Conservation (phyloP, 2,113 vertebrate species). For the Rostratula benghalensis region DNA sequence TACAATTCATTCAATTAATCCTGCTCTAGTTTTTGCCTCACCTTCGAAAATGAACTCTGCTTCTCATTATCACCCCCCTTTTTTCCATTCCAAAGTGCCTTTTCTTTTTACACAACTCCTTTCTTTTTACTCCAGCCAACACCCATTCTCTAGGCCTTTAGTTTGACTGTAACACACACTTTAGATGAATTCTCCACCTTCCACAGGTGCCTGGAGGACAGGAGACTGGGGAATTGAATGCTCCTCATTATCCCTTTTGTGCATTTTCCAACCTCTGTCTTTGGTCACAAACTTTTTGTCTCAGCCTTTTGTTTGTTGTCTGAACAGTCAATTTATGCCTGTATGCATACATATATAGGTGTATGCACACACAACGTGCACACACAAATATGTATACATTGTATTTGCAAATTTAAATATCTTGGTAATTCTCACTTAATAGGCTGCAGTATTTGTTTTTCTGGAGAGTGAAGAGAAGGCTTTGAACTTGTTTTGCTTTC, state of each 20-base stretch:
- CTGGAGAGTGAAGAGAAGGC: not conserved
- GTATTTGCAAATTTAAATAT: not conserved
- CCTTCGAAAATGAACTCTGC: not conserved
- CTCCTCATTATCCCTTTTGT: not conserved
- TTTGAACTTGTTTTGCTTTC: conserved; percentile 57
- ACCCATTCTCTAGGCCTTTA: not conserved
- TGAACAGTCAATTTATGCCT: not conserved
- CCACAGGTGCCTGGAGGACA: not conserved
- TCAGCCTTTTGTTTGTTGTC: not conserved
- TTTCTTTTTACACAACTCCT: not conserved
- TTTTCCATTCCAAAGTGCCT: not conserved
- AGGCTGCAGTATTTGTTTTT: conserved; percentile 15
- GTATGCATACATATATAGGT: not conserved
- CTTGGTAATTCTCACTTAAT: not conserved
- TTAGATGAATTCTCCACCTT: not conserved
- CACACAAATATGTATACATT: not conserved
- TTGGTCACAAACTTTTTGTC: not conserved
- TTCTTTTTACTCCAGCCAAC: not conserved
- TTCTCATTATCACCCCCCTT: not conserved
- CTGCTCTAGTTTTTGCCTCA: not conserved
- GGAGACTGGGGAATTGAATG: not conserved
- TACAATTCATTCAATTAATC: not conserved
- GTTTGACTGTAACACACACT: not conserved
- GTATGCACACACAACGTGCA: not conserved
- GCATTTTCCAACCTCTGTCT: not conserved